These are phyloP conservation scores for Zaprionus ornatus DNA, from an alignment of 1,140 invertebrate genomes.

Conservation along the genomic window DNA sequence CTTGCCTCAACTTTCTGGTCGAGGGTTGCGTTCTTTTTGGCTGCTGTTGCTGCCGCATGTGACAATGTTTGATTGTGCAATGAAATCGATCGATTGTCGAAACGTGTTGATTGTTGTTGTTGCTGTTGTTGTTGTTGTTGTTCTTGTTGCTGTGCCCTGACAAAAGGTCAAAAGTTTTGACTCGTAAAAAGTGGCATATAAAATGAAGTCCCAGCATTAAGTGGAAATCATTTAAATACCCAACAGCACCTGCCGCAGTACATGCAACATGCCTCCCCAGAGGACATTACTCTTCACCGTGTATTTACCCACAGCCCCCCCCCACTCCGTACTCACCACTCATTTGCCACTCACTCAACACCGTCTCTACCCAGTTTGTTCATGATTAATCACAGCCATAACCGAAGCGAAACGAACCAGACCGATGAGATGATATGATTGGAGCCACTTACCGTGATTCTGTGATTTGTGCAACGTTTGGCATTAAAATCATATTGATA, in stretches of 20 bases:
- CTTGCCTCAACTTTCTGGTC: constrained; percentile 69
- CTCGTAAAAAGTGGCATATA: constrained; percentile 73
- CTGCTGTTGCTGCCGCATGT: constrained; percentile 58
- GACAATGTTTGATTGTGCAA: constrained; percentile 76
- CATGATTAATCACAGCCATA: constrained; percentile 55
- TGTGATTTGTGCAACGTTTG: constrained; percentile 50
- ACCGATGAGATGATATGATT: constrained; percentile 40
- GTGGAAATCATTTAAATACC: constrained; percentile 69
- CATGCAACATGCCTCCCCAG: constrained; percentile 11
- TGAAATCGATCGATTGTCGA: constrained; percentile 78
- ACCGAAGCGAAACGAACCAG: background rate
- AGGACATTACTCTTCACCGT: background rate
- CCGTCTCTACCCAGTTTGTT: constrained; percentile 9
- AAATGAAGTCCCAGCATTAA: constrained; percentile 68
- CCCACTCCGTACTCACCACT: background rate
- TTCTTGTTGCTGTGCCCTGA: constrained; percentile 8
- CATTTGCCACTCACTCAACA: constrained; percentile 7
- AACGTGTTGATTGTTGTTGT: constrained; percentile 77
- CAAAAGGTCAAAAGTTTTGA: constrained; percentile 71
- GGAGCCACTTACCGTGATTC: constrained; percentile 45
- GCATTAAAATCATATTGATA: constrained; percentile 51
- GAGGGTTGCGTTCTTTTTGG: constrained; percentile 35
- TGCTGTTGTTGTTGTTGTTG: constrained; percentile 50
- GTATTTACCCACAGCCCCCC: background rate
- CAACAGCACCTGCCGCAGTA: constrained; percentile 31